Percentiles rank a stretch among this genome's conserved stretches.
These are phyloP conservation scores for Thecocarcelia acutangulata DNA, from an alignment of 2,888 invertebrate genomes.

Conservation along the genomic window DNA sequence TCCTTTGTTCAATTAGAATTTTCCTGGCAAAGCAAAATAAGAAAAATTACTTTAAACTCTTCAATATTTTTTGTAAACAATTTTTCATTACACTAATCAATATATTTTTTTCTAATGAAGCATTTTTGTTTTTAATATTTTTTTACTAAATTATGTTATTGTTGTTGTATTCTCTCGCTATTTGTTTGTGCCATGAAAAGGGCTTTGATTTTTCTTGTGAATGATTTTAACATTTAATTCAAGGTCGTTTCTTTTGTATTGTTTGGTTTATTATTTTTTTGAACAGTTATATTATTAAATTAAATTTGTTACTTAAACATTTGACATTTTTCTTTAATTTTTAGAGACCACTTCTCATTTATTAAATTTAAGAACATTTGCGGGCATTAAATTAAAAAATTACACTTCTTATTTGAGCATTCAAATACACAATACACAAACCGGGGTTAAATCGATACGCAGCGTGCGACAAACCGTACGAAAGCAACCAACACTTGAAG, in stretches of 20 bases:
- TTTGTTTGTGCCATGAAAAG: constrained; percentile 36
- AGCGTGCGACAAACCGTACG: constrained; percentile 52
- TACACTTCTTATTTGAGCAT: constrained; percentile 46
- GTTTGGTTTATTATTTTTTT: not conserved
- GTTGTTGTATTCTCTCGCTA: not conserved
- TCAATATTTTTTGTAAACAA: constrained; percentile 10
- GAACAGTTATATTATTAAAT: not conserved
- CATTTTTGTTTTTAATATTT: constrained; percentile 14
- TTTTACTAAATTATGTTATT: constrained; percentile 23
- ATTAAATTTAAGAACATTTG: constrained; percentile 48
- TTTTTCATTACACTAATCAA: not conserved
- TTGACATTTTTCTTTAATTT: constrained; percentile 4
- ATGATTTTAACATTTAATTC: constrained; percentile 67
- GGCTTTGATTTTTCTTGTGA: constrained; percentile 52
- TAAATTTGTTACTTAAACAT: not conserved
- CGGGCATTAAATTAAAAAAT: constrained; percentile 49
- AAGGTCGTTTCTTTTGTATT: constrained; percentile 62
- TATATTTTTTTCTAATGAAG: not conserved
- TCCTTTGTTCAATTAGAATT: constrained; percentile 42
- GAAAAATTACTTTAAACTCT: not conserved
- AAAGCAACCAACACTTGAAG: constrained; percentile 48
- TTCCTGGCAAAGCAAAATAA: constrained; percentile 4
- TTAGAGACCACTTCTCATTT: not conserved
- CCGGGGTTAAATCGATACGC: constrained; percentile 59
- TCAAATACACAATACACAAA: constrained; percentile 58